Evolutionary conservation across 2,113 vertebrate genomes (phyloP).

Genomic region (Atrichornis clamosus): DNA sequence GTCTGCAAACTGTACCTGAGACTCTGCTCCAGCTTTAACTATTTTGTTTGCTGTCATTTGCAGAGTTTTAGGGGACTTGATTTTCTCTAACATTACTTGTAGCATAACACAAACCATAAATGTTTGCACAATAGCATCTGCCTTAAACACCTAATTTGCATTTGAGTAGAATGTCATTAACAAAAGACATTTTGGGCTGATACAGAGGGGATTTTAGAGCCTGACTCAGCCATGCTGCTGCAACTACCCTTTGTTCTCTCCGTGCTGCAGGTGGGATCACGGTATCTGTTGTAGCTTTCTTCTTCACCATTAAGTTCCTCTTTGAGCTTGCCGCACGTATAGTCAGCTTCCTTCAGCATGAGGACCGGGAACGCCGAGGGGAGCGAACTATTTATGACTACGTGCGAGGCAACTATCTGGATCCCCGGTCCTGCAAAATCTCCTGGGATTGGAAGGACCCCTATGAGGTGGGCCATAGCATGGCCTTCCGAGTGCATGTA

Average conservation of each 20-base stretch:
- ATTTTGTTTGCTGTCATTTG: not conserved
- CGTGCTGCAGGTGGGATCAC: constrained; percentile 90
- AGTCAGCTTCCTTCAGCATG: constrained; percentile 98
- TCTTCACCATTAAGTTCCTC: constrained; percentile 99
- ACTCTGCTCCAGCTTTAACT: not conserved
- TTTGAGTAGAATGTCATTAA: not conserved
- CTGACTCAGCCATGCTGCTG: not conserved
- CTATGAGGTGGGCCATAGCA: constrained; percentile 96
- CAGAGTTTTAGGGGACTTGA: not conserved
- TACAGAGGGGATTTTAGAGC: not conserved
- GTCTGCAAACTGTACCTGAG: not conserved
- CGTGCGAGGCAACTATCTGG: constrained; percentile 96
- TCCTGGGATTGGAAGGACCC: constrained; percentile 99
- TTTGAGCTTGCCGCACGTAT: constrained; percentile 96
- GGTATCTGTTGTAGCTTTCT: constrained; percentile 96
- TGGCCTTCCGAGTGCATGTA: constrained; percentile 98
- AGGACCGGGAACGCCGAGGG: constrained; percentile 91
- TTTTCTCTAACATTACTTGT: constrained; percentile 18
- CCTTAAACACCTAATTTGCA: not conserved
- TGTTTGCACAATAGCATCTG: not conserved
- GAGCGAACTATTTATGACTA: constrained; percentile 98
- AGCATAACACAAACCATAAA: not conserved
- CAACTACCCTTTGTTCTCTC: constrained; percentile 24
- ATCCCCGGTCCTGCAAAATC: constrained; percentile 96
- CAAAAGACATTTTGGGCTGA: not conserved